Conservation (phyloP, 2,888 invertebrate species). For the Chymomyza caudatula region DNA sequence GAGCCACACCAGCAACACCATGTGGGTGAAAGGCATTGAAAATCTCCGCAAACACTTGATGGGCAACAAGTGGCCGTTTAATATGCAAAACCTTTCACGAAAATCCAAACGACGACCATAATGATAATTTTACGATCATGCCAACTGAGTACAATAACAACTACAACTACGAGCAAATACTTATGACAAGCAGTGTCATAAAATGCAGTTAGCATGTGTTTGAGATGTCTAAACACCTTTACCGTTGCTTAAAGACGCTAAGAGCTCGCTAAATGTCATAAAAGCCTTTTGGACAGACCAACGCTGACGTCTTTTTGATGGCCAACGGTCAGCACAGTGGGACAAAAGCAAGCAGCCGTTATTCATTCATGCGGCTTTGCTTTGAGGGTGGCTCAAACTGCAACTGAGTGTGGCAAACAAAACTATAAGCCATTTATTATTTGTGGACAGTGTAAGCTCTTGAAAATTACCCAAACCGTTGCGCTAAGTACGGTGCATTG, state of each 20-base stretch:
- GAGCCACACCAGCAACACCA: not conserved
- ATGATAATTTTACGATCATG: slow-evolving; percentile 57
- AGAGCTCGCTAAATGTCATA: slow-evolving; percentile 59
- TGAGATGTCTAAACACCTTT: slow-evolving; percentile 54
- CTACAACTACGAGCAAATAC: not conserved
- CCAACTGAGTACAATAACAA: slow-evolving; percentile 10
- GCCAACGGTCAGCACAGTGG: not conserved
- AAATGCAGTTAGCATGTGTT: slow-evolving; percentile 63
- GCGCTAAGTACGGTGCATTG: slow-evolving; percentile 1
- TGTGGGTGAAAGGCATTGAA: slow-evolving; percentile 9
- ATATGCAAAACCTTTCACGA: slow-evolving; percentile 55
- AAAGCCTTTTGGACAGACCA: slow-evolving; percentile 13
- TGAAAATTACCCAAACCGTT: slow-evolving; percentile 20
- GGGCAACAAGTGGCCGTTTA: slow-evolving; percentile 12
- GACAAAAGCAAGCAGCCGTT: not conserved
- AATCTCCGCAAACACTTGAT: slow-evolving; percentile 11
- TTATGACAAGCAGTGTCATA: slow-evolving; percentile 30
- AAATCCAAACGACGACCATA: slow-evolving; percentile 20
- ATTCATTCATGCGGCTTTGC: not conserved
- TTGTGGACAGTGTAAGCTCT: not conserved
- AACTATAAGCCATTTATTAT: not conserved
- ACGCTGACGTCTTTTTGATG: not conserved
- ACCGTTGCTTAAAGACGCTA: slow-evolving; percentile 45
- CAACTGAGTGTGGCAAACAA: not conserved
- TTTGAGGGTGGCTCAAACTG: not conserved